Evolutionary conservation across 1,140 invertebrate genomes (phyloP).

Genomic region (Teleopsis dalmanni): DNA sequence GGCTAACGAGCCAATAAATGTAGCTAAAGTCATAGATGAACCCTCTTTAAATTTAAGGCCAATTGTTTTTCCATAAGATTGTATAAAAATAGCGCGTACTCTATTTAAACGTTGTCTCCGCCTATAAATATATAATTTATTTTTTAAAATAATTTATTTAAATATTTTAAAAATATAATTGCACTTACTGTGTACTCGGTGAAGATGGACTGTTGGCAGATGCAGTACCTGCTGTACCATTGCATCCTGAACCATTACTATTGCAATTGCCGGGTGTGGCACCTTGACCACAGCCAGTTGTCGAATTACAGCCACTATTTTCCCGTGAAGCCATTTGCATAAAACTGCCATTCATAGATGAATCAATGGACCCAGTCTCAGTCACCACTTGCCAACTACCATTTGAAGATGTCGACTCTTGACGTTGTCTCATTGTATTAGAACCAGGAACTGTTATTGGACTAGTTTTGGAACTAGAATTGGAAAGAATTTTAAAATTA

Average conservation of each 20-base stretch:
- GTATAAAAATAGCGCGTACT: slow-evolving; percentile 40
- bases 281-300: not conserved
- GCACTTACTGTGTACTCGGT: too few relatives aligned
- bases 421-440: slow-evolving; percentile 46
- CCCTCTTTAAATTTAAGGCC: slow-evolving; percentile 45
- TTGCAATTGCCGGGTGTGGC: slow-evolving; percentile 43
- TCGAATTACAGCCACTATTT: slow-evolving; percentile 1
- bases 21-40: slow-evolving; percentile 32
- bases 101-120: slow-evolving; percentile 52
- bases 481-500: not conserved
- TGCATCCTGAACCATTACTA: not conserved
- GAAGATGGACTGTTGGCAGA: not conserved
- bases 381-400: slow-evolving; percentile 62
- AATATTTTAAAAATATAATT: too few relatives aligned
- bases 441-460: slow-evolving; percentile 52
- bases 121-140: slow-evolving; percentile 23
- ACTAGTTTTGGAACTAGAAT: slow-evolving; percentile 47
- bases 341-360: slow-evolving; percentile 47
- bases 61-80: slow-evolving; percentile 41
- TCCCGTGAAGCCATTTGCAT: too few relatives aligned
- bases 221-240: not conserved
- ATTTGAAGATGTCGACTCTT: slow-evolving; percentile 49
- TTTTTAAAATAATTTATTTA: not conserved
- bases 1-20: slow-evolving; percentile 33
- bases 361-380: slow-evolving; percentile 56